Conservation (phyloP, 2,113 vertebrate genomes). For the Microcebus jonahi region DNA sequence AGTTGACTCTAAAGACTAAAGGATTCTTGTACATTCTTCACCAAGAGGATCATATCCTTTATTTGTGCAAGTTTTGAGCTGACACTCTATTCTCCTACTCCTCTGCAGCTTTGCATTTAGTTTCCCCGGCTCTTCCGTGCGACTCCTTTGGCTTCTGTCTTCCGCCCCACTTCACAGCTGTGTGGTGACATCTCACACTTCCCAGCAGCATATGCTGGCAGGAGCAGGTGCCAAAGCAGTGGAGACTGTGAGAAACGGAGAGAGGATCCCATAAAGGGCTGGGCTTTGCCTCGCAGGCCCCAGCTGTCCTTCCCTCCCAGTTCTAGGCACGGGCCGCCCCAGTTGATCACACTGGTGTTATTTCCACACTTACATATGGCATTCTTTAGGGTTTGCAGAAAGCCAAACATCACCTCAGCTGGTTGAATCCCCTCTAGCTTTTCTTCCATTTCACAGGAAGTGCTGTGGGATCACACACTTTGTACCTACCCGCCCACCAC, state of each 20-base stretch:
- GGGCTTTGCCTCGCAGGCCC: neutral
- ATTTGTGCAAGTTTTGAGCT: neutral
- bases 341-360: neutral
- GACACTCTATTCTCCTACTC: neutral
- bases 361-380: neutral
- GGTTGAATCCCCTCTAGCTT: neutral
- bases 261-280: neutral
- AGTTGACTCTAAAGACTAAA: neutral
- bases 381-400: neutral
- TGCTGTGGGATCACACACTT: neutral
- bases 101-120: neutral
- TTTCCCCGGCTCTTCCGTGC: neutral
- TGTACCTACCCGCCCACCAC: neutral
- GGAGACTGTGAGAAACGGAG: neutral
- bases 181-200: slow-evolving; percentile 28
- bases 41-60: neutral
- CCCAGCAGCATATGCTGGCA: slow-evolving; percentile 10
- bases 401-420: neutral
- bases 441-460: neutral
- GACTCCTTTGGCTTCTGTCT: slow-evolving; percentile 7
- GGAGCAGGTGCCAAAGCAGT: slow-evolving; percentile 27
- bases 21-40: rapidly evolving
- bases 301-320: neutral
- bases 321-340: neutral
- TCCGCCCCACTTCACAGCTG: slow-evolving; percentile 50